These are phyloP conservation scores for Drosophila sulfurigaster DNA, from an alignment of 1,140 invertebrate genomes.

Conservation along the genomic window DNA sequence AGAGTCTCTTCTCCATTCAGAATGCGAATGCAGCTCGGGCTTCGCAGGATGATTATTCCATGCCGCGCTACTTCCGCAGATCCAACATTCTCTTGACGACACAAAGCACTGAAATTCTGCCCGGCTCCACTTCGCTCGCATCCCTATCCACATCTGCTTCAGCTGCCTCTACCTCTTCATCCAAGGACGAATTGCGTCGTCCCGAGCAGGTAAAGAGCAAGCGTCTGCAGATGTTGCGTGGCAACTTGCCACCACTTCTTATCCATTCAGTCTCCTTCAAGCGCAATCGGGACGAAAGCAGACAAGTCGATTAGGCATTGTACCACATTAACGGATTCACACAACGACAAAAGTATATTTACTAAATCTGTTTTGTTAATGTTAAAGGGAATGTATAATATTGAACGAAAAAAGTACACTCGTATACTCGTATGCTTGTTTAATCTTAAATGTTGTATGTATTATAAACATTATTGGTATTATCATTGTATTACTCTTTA, in stretches of 20 bases:
- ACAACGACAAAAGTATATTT: neutral
- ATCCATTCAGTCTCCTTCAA: slow-evolving; percentile 84
- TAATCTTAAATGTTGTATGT: neutral
- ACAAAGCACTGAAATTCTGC: slow-evolving; percentile 75
- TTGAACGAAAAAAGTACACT: neutral
- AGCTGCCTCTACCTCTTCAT: slow-evolving; percentile 54
- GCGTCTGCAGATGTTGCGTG: slow-evolving; percentile 77
- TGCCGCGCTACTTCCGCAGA: slow-evolving; percentile 82
- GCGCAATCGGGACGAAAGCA: slow-evolving; percentile 75
- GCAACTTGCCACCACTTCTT: slow-evolving; percentile 76
- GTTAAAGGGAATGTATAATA: neutral
- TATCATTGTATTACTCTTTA: too few species aligned
- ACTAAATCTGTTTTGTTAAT: neutral
- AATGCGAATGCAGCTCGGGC: slow-evolving; percentile 75
- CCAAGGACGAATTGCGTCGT: slow-evolving; percentile 65
- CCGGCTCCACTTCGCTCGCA: slow-evolving; percentile 52
- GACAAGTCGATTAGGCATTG: slow-evolving; percentile 69
- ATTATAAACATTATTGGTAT: neutral
- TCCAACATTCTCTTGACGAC: slow-evolving; percentile 73
- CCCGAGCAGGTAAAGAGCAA: slow-evolving; percentile 80
- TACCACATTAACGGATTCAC: neutral
- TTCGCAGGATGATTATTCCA: slow-evolving; percentile 77
- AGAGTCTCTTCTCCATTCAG: slow-evolving; percentile 82
- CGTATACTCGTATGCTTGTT: neutral
- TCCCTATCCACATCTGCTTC: slow-evolving; percentile 57